Evolutionary conservation across 2,113 vertebrate species (phyloP).

Genomic region (Loxodonta africana): DNA sequence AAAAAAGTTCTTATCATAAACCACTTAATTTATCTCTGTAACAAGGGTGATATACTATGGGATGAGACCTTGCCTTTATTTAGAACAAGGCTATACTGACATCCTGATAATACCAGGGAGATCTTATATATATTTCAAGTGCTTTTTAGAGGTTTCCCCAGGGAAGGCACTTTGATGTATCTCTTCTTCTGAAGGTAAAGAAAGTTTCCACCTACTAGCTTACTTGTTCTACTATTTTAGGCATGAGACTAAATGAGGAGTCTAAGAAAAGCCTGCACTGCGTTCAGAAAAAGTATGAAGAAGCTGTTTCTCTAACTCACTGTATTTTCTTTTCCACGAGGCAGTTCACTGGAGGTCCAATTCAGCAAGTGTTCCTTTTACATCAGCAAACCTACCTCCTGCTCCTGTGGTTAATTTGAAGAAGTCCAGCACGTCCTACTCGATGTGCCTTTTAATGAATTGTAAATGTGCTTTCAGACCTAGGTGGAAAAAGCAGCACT

Average conservation of each 20-base stretch:
- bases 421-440: neutral
- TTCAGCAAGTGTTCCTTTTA: conserved; percentile 3
- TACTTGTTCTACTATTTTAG: neutral
- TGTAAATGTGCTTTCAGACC: conserved; percentile 13
- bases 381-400: neutral
- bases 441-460: neutral
- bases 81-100: neutral
- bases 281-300: neutral
- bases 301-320: neutral
- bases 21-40: conserved; percentile 11
- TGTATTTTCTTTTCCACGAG: conserved; percentile 35
- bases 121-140: neutral
- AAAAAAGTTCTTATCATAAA: conserved; percentile 42
- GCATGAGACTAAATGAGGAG: neutral
- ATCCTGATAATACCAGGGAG: neutral
- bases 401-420: neutral
- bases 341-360: neutral
- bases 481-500: neutral
- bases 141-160: neutral
- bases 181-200: neutral
- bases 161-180: neutral
- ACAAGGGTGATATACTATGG: neutral
- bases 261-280: neutral
- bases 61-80: neutral
- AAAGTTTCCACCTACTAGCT: neutral